Percentiles rank a stretch among this genome's conserved stretches.
Conservation (phyloP, 2,888 invertebrate species). For the Sicus ferrugineus region DNA sequence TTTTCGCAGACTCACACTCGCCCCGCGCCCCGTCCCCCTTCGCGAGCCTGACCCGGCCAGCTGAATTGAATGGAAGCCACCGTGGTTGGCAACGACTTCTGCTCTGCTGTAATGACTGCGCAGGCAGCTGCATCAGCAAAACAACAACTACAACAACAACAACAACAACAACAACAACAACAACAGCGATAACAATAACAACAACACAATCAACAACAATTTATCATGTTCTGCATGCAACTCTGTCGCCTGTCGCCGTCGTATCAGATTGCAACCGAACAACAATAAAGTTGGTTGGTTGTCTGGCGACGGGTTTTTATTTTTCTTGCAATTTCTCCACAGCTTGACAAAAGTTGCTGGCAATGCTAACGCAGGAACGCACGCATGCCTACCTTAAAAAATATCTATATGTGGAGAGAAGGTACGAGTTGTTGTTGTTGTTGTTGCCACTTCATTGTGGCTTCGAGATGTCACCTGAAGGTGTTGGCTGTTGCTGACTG, state of each 20-base stretch:
- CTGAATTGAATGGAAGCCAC: too few species aligned
- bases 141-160: not conserved
- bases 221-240: slow-evolving; percentile 1
- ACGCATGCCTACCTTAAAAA: not conserved
- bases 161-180: slow-evolving; percentile 11
- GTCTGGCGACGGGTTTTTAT: not conserved
- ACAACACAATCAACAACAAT: slow-evolving; percentile 11
- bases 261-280: slow-evolving; percentile 15
- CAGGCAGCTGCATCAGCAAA: not conserved
- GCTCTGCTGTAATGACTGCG: too few species aligned
- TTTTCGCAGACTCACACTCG: too few species aligned
- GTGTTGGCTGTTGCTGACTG: slow-evolving; percentile 1
- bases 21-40: too few species aligned
- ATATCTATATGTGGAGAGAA: not conserved
- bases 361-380: not conserved
- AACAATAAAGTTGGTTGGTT: not conserved
- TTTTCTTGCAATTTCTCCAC: not conserved
- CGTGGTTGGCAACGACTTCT: not conserved
- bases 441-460: not conserved
- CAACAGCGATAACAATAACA: too few species aligned
- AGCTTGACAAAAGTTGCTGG: not conserved
- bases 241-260: slow-evolving; percentile 2
- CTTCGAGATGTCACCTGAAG: not conserved
- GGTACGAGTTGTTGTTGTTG: not conserved
- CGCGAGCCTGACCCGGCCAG: not conserved